A percentile compares a stretch with the other conserved stretches of the same genome.
These are phyloP conservation scores for Pantelozetes paolii DNA, from an alignment of 2,888 invertebrate species.

Conservation along the genomic window DNA sequence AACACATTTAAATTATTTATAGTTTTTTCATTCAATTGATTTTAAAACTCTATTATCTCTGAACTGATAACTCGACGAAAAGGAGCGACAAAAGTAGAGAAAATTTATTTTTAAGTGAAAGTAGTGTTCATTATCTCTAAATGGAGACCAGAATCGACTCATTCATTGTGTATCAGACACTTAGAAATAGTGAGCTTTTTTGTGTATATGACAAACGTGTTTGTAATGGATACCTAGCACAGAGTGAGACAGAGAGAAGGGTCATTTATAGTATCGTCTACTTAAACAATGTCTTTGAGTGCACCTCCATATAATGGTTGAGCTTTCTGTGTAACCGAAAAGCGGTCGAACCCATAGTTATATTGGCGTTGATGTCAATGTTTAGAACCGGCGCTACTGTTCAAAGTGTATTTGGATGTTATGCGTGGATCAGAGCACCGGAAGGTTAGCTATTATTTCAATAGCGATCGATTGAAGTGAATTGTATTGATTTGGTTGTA, in stretches of 20 bases:
- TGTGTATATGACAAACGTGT: neutral
- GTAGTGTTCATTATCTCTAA: neutral
- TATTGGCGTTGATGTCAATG: neutral
- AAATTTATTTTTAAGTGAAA: neutral
- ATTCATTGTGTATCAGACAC: neutral
- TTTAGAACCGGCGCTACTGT: neutral
- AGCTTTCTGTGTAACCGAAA: neutral
- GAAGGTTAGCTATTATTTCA: no score
- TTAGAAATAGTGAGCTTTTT: neutral
- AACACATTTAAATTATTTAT: no score
- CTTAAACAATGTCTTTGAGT: conserved; percentile 6
- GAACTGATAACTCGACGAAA: no score
- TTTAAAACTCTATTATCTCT: no score
- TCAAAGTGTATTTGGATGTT: no score
- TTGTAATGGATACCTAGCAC: neutral
- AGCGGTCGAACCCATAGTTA: neutral
- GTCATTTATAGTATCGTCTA: neutral
- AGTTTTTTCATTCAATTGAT: no score
- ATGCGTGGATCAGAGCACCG: no score
- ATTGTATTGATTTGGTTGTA: no score
- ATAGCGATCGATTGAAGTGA: no score
- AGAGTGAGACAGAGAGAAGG: neutral
- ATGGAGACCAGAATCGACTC: neutral
- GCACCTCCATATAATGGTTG: neutral
- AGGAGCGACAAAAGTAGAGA: no score